Conservation (phyloP, 2,113 vertebrate species). For the Pyrgilauda ruficollis region DNA sequence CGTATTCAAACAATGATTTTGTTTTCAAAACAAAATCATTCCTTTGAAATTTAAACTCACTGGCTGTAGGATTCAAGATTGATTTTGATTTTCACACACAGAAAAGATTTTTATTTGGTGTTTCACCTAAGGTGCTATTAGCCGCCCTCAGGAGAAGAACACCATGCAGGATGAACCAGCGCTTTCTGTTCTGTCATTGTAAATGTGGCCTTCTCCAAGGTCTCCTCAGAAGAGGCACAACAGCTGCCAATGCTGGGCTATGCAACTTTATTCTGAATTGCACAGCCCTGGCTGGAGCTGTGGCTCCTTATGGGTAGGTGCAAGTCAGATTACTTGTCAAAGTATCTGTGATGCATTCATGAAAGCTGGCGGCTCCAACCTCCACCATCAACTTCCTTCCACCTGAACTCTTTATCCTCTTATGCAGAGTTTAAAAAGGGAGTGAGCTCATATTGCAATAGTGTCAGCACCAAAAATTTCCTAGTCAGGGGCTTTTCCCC, state of each 20-base stretch:
- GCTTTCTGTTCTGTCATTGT: background rate
- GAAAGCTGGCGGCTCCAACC: background rate
- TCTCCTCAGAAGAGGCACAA: background rate
- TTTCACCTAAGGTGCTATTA: background rate
- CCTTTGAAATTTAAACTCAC: background rate
- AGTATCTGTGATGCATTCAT: background rate
- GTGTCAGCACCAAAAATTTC: background rate
- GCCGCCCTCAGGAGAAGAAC: background rate
- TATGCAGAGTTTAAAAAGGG: background rate
- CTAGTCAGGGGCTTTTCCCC: background rate
- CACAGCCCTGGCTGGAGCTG: background rate
- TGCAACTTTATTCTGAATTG: background rate
- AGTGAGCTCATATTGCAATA: background rate
- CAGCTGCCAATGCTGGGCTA: background rate
- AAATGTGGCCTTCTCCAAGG: background rate
- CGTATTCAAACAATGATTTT: background rate
- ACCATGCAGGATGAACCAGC: background rate
- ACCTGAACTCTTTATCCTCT: background rate
- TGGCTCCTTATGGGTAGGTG: background rate
- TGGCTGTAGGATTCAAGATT: background rate
- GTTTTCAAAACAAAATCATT: background rate
- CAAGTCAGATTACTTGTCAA: background rate
- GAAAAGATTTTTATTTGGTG: background rate
- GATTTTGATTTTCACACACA: background rate
- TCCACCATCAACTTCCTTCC: background rate